Evolutionary conservation across 2,888 invertebrate genomes (phyloP).

Genomic region (Sphaerophoria rueppellii): DNA sequence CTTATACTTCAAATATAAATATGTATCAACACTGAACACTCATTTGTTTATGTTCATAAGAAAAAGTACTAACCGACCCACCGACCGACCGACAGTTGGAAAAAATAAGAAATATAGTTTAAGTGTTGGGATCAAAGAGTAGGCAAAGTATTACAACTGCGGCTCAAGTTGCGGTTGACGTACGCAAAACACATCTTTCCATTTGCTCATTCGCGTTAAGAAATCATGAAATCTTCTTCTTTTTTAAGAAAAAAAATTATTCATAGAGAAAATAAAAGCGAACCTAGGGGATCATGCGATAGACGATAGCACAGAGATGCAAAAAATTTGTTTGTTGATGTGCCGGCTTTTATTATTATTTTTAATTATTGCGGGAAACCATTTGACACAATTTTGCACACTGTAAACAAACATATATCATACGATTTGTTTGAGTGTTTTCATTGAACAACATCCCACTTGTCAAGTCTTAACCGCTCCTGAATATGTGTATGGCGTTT

Average conservation of each 20-base stretch:
- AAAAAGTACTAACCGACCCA: conserved; percentile 19
- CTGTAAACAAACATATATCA: conserved; percentile 35
- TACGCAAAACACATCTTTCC: conserved; percentile 31
- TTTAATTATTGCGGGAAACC: conserved; percentile 59
- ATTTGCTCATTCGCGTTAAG: conserved; percentile 42
- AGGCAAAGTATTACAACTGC: not conserved
- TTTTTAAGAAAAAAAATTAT: conserved; percentile 28
- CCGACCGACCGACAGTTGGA: not conserved
- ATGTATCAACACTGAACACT: not conserved
- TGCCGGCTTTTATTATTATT: not conserved
- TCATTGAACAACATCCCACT: not conserved
- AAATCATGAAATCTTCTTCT: conserved; percentile 26
- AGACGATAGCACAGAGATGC: conserved; percentile 11
- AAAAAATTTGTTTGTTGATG: conserved; percentile 41
- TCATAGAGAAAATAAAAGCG: conserved; percentile 26
- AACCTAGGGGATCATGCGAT: not conserved
- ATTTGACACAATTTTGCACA: conserved; percentile 67
- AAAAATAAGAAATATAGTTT: conserved; percentile 30
- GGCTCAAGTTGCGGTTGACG: conserved; percentile 47
- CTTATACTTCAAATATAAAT: conserved; percentile 32
- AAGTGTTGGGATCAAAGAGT: conserved; percentile 19
- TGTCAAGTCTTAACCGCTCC: not conserved
- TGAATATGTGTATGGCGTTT: not conserved
- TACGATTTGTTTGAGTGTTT: conserved; percentile 18
- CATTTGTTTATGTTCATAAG: conserved; percentile 11